These are phyloP conservation scores for Sakesphorus luctuosus DNA, from an alignment of 2,113 vertebrate species.

Conservation along the genomic window DNA sequence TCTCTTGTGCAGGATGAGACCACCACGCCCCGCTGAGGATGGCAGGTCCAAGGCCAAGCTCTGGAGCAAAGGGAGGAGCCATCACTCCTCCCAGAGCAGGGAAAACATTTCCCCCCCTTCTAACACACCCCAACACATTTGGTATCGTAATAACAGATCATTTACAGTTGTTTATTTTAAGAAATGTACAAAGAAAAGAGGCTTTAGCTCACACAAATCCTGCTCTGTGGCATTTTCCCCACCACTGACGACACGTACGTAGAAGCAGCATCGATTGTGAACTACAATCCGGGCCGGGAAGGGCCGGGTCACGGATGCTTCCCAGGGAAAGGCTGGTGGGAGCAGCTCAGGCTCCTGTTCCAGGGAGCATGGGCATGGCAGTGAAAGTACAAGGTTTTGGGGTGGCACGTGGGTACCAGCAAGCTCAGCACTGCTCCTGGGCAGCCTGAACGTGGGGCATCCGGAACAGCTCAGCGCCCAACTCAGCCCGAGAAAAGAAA, in stretches of 20 bases:
- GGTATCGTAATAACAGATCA: not conserved
- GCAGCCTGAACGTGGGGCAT: not conserved
- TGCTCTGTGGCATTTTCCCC: conserved; percentile 1
- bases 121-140: not conserved
- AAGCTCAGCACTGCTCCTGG: not conserved
- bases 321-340: conserved; percentile 52
- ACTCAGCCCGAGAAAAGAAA: not conserved
- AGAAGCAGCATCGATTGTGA: conserved; percentile 68
- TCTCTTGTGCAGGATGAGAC: not conserved
- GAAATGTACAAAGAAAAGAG: conserved; percentile 67
- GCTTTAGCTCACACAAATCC: conserved; percentile 19
- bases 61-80: not conserved
- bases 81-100: not conserved
- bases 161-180: conserved; percentile 72
- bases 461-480: fast-evolving
- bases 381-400: not conserved
- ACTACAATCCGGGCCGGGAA: not conserved
- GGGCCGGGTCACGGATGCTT: not conserved
- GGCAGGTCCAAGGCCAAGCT: not conserved
- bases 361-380: not conserved
- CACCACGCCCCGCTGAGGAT: not conserved
- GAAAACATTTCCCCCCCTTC: not conserved
- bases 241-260: conserved; percentile 18
- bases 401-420: not conserved
- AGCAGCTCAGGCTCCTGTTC: not conserved